phyloP scores from a whole-genome alignment of 2,888 invertebrate species.

The Hanleya hanleyi region DNA sequence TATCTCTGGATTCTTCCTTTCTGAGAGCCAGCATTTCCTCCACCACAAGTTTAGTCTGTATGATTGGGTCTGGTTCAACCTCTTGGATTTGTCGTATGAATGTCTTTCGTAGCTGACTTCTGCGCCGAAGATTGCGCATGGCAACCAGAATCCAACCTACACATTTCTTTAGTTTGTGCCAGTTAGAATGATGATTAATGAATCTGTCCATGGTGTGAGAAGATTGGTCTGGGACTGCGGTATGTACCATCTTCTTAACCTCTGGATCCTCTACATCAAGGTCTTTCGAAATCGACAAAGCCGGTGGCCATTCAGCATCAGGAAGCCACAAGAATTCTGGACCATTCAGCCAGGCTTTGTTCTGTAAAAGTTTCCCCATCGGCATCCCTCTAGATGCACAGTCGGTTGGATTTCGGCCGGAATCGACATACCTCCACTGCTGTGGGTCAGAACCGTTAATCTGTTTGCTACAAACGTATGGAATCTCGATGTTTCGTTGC shows the following conservation, averaged over 20 bases:
- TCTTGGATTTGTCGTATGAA: neutral
- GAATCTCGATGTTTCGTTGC: slow-evolving; percentile 23
- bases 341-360: slow-evolving; percentile 16
- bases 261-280: too few relatives aligned
- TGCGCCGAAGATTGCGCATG: neutral
- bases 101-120: neutral
- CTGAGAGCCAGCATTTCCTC: too few relatives aligned
- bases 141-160: neutral
- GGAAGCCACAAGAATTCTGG: slow-evolving; percentile 33
- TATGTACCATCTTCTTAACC: too few relatives aligned
- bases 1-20: too few relatives aligned
- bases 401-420: slow-evolving; percentile 18
- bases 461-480: slow-evolving; percentile 37
- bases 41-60: too few relatives aligned
- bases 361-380: neutral
- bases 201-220: neutral
- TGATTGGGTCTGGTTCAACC: too few relatives aligned
- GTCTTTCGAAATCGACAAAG: too few relatives aligned
- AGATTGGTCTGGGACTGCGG: too few relatives aligned
- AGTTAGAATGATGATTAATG: neutral
- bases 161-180: neutral
- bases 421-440: slow-evolving; percentile 15
- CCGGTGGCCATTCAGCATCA: too few relatives aligned
- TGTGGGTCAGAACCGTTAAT: slow-evolving; percentile 2
- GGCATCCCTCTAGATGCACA: slow-evolving; percentile 21